These are phyloP conservation scores for Microcaecilia unicolor DNA, from an alignment of 2,797 vertebrate genomes.

Conservation along the genomic window DNA sequence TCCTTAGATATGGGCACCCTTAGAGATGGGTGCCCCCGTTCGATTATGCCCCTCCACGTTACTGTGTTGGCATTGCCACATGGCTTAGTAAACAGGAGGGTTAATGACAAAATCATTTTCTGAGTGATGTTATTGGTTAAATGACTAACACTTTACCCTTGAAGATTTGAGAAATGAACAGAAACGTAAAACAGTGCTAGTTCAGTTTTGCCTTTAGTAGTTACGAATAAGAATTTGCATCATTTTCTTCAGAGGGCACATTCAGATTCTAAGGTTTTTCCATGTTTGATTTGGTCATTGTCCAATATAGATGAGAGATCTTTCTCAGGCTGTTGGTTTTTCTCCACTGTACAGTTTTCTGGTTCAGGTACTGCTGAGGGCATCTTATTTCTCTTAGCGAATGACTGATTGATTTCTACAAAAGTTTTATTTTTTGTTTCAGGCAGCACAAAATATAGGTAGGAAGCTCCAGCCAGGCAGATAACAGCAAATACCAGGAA, in stretches of 20 bases:
- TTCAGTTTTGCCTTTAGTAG: too few relatives aligned
- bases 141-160: too few relatives aligned
- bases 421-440: conserved; percentile 94
- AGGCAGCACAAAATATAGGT: conserved; percentile 73
- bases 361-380: conserved; percentile 41
- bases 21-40: too few relatives aligned
- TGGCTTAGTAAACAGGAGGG: too few relatives aligned
- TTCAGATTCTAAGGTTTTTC: neutral
- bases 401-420: conserved; percentile 80
- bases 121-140: too few relatives aligned
- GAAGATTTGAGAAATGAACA: neutral
- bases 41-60: too few relatives aligned
- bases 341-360: neutral
- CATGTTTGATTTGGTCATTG: conserved; percentile 7
- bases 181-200: neutral
- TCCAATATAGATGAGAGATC: conserved; percentile 5
- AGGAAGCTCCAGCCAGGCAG: conserved; percentile 63
- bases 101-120: too few relatives aligned
- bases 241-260: conserved; percentile 1
- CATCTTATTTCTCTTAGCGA: conserved; percentile 77
- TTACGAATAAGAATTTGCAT: neutral
- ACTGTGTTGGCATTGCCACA: too few relatives aligned
- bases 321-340: conserved; percentile 17
- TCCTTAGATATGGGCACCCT: too few relatives aligned
- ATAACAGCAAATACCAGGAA: conserved; percentile 81